These are phyloP conservation scores for Vombatus ursinus DNA, from an alignment of 2,113 vertebrate genomes.

Conservation along the genomic window DNA sequence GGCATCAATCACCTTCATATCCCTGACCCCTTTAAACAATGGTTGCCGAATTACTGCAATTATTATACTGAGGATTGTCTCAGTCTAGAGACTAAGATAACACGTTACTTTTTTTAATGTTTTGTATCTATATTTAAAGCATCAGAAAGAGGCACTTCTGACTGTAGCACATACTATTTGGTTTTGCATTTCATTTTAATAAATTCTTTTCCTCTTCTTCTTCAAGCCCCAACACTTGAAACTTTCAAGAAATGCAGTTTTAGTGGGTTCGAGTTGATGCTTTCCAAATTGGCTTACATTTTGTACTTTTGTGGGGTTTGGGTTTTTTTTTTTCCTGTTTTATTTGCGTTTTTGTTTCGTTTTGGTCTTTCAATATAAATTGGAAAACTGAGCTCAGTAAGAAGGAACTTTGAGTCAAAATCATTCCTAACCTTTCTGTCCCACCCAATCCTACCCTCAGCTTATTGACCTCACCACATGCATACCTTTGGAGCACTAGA, in stretches of 20 bases:
- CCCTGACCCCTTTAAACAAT: conserved; percentile 32
- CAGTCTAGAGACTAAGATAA: conserved; percentile 12
- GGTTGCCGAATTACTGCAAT: conserved; percentile 2
- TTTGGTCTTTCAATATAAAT: neutral
- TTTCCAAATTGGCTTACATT: conserved; percentile 50
- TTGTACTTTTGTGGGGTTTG: conserved; percentile 20
- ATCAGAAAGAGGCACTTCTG: conserved; percentile 31
- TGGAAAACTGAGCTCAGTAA: conserved; percentile 53
- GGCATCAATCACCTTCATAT: conserved; percentile 40
- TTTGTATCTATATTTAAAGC: conserved; percentile 53
- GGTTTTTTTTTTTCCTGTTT: neutral
- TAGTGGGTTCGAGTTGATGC: conserved; percentile 51
- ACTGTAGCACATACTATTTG: conserved; percentile 28
- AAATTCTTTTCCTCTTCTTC: conserved; percentile 49
- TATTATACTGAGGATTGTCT: conserved; percentile 33
- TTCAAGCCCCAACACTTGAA: conserved; percentile 15
- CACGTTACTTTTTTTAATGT: conserved; percentile 28
- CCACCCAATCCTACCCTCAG: neutral
- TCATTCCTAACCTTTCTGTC: conserved; percentile 49
- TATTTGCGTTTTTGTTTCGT: neutral
- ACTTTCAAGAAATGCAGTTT: conserved; percentile 45
- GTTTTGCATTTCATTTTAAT: conserved; percentile 59
- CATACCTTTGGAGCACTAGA: neutral
- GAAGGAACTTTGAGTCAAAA: conserved; percentile 50
- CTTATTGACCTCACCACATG: neutral